These are phyloP conservation scores for Caenorhabditis plicata DNA, from an alignment of 2,888 invertebrate genomes.

Conservation along the genomic window DNA sequence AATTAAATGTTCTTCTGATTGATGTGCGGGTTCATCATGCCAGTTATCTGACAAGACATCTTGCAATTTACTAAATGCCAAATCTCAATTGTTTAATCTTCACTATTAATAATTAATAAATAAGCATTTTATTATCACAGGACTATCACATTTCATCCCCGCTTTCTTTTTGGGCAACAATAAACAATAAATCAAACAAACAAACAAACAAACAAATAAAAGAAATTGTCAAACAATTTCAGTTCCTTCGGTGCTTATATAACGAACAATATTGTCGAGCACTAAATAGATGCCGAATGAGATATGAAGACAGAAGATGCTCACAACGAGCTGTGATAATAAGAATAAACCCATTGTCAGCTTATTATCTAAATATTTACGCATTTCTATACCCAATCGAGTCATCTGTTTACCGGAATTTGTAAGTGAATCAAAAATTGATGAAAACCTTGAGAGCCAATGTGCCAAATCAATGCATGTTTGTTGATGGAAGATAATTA, in stretches of 20 bases:
- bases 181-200: background rate
- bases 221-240: constrained; percentile 16
- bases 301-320: constrained; percentile 27
- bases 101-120: background rate
- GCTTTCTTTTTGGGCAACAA: background rate
- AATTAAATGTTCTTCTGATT: background rate
- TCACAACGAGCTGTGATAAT: constrained; percentile 5
- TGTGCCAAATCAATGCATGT: background rate
- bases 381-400: background rate
- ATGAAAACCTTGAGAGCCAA: background rate
- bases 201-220: background rate
- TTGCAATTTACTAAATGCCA: constrained; percentile 10
- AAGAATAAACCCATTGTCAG: constrained; percentile 16
- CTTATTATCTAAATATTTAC: background rate
- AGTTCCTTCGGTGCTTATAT: constrained; percentile 27
- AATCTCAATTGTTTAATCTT: too few species aligned
- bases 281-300: constrained; percentile 12
- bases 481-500: constrained; percentile 1
- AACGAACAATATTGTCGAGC: constrained; percentile 25
- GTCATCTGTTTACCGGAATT: background rate
- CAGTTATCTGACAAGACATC: constrained; percentile 9
- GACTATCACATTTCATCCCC: background rate
- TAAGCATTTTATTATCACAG: background rate
- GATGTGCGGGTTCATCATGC: constrained; percentile 29
- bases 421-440: background rate